Evolutionary conservation across 2,797 vertebrate species (phyloP), one percentile per base, ranked within the genome.

Genomic region (Dipus sagitta): DNA sequence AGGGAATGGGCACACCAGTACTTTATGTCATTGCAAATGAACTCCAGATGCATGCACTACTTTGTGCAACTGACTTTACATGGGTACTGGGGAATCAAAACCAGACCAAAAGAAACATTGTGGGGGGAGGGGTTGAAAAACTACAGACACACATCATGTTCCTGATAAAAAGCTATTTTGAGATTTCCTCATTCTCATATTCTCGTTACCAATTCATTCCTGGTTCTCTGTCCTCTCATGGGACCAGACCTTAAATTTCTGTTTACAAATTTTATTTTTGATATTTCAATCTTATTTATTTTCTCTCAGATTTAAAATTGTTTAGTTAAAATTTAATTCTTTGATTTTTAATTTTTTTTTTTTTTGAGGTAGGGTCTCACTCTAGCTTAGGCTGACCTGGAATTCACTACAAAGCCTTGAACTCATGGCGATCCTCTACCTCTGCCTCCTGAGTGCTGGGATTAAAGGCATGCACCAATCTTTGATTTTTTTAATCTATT

Each of bases 281-380:
- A 21, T 72, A 81, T 68, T 85, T 92, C 58, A 68, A 9, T 26
- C 65, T 72, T 76, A 21, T 42, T 68, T 58, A 18, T 82, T 91
- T 75, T 42, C 68, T 38, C 54, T 90, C 32, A 92, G 4, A 12
- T 78, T 95, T 86, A 82, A 88, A 92, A 88, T 84, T 86, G 23
- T 78, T 70, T 42, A 79, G 52, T 54, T 90, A 6, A 93, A 92
- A 89, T 54, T 86, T 64, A 92, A 93, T 70, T 90, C 12, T 62
- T 34, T 77, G 54, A 71, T 70, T 47, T 47, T 47, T 9, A 47
- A 47, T 9, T 9, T 9, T 47, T 5, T 6, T 47, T 47, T 47
- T 47, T 47, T 47, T 47, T 11, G 47, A 47, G 47, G 47, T 47
- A 9, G 47, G 47, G 47, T 47, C 11, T 47, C 47, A 7, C 47